Evolutionary conservation across 2,113 vertebrate genomes (phyloP).

Genomic region (Istiophorus platypterus): DNA sequence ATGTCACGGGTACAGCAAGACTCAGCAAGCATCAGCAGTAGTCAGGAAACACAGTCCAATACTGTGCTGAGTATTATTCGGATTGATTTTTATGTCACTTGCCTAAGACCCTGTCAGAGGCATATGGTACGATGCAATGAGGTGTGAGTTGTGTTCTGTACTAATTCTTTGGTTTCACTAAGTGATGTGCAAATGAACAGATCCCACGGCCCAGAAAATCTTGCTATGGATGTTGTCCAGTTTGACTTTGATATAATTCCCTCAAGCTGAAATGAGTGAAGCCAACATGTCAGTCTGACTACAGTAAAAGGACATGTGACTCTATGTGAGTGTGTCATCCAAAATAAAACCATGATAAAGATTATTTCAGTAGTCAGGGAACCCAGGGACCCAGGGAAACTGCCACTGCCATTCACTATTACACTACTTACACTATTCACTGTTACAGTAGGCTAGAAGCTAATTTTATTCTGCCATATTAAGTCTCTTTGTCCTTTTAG

Average conservation of each 20-base stretch:
- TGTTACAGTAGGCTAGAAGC: not conserved
- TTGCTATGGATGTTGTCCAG: slow-evolving; percentile 25
- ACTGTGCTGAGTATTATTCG: slow-evolving; percentile 24
- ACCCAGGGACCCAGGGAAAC: slow-evolving; percentile 12
- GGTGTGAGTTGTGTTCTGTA: slow-evolving; percentile 3
- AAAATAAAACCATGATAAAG: slow-evolving; percentile 25
- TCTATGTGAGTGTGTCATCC: slow-evolving; percentile 22
- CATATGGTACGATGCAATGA: slow-evolving; percentile 7
- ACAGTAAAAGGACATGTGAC: not conserved
- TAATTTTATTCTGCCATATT: slow-evolving; percentile 30
- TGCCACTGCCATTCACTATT: slow-evolving; percentile 33
- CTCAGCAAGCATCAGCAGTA: slow-evolving; percentile 19
- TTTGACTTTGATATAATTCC: slow-evolving; percentile 53
- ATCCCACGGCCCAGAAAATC: slow-evolving; percentile 17
- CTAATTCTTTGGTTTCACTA: slow-evolving; percentile 8
- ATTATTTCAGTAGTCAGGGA: slow-evolving; percentile 4
- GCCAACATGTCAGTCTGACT: slow-evolving; percentile 12
- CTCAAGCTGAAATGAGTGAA: slow-evolving; percentile 31
- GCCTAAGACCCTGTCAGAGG: slow-evolving; percentile 32
- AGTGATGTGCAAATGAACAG: slow-evolving; percentile 11
- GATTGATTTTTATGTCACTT: slow-evolving; percentile 37
- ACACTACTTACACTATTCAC: too few relatives aligned
- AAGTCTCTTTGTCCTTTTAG: not conserved
- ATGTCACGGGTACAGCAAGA: slow-evolving; percentile 10
- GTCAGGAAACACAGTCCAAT: slow-evolving; percentile 38